Evolutionary conservation across 2,888 invertebrate species (phyloP), one percentile per base, ranked within the genome.

Genomic region (Toxonevra muliebris): DNA sequence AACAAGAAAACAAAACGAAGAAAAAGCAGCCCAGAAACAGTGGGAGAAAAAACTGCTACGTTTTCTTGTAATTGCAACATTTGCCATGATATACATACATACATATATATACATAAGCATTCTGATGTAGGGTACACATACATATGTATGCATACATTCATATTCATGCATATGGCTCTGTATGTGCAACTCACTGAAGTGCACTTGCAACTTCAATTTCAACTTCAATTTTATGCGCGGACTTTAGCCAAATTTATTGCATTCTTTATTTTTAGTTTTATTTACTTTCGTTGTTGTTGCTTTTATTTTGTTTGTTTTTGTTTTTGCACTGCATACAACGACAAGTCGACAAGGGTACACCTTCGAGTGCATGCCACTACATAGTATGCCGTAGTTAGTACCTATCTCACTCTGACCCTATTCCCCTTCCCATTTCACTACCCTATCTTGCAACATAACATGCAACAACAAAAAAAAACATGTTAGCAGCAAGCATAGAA

Each of bases 201-300:
- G 40, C 10, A 53, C 41, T 41, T 40, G 52, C 60, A 61, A 62
- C 52, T 55, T 63, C 17, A 42, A 48, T 42, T 40, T 45, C 45
- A 30, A n/a, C 50, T 40, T 53, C 20, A 20, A 30, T 45, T 48
- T 45, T 30, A 50, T 41, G 50, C 50, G 50, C 65, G 65, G 52
- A 42, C 57, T 65, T 57, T 52, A 57, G 65, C 57, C 58, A 58
- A 65, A 65, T 65, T 65, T 57, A 65, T 65, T 55, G 65, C 15
- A 65, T 50, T 17, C 2, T 42, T 40, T 42, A 12, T 19, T 19
- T 30, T 30, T 30, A 7, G 13, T 11, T 11, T n/a, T 30, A 10
- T 11, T 48, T 4, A 12, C 48, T 48, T 48, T 13, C 1, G 10
- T 48, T 11, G 20, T 13, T n/a, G 20, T 19, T 40, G 20, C 30